Conservation (phyloP, 2,888 invertebrate genomes). For the Myopa testacea region DNA sequence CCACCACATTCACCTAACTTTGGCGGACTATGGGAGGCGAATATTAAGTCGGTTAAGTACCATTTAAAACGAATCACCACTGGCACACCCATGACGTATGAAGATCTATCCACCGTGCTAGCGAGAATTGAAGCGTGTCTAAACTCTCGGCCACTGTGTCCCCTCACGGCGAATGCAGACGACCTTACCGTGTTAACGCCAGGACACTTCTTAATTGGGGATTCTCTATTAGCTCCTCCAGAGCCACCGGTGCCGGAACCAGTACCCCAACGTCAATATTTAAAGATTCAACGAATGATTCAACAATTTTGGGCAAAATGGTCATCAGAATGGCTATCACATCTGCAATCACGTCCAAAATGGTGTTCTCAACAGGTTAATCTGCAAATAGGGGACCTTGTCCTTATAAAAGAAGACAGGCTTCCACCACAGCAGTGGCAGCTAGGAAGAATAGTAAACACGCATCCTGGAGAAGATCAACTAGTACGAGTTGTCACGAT, state of each 20-base stretch:
- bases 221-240: not conserved
- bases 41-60: not conserved
- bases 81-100: not conserved
- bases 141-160: not conserved
- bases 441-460: not conserved
- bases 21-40: slow-evolving; percentile 7
- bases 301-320: not conserved
- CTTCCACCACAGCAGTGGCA: not conserved
- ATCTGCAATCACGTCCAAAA: not conserved
- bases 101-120: not conserved
- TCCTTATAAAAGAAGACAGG: not conserved
- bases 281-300: not conserved
- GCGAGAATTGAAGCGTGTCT: not conserved
- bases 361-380: not conserved
- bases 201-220: not conserved
- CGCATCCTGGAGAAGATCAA: not conserved
- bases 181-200: not conserved
- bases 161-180: not conserved
- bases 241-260: too few relatives aligned
- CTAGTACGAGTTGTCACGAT: not conserved
- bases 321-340: not conserved
- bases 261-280: not conserved
- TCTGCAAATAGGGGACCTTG: not conserved
- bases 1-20: not conserved
- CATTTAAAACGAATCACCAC: not conserved